Conservation (phyloP, 2,113 vertebrate species). For the Cheilinus undulatus region DNA sequence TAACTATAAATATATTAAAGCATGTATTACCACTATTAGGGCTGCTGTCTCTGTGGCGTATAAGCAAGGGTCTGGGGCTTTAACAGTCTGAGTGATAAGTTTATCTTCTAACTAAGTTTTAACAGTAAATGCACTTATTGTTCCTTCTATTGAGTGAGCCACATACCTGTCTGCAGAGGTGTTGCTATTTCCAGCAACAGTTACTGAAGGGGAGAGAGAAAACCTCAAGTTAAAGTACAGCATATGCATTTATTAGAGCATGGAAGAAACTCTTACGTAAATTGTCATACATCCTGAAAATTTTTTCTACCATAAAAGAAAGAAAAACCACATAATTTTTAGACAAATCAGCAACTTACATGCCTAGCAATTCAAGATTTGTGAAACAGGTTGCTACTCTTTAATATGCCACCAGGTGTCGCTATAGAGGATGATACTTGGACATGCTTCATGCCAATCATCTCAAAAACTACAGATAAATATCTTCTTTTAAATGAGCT, state of each 20-base stretch:
- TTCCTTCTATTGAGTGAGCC: background rate
- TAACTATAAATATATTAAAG: background rate
- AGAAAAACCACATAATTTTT: background rate
- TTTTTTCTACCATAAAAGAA: too few species aligned
- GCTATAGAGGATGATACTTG: constrained; percentile 36
- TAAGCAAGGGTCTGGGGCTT: too few species aligned
- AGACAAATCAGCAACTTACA: background rate
- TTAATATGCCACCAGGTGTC: constrained; percentile 71
- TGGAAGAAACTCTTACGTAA: too few species aligned
- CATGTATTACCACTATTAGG: too few species aligned
- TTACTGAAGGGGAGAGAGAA: constrained; percentile 70
- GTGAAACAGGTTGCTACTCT: background rate
- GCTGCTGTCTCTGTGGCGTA: too few species aligned
- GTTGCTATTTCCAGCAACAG: constrained; percentile 65
- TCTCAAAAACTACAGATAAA: too few species aligned
- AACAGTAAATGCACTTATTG: too few species aligned
- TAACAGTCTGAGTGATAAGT: background rate
- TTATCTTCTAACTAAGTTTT: too few species aligned
- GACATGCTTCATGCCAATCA: too few species aligned
- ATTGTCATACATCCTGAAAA: too few species aligned
- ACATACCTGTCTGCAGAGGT: constrained; percentile 78
- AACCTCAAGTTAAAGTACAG: too few species aligned
- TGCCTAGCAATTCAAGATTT: background rate
- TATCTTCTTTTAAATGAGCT: constrained; percentile 5
- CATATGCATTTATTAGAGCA: too few species aligned